Evolutionary conservation across 2,888 invertebrate genomes (phyloP), one percentile per base, ranked within the genome.

Genomic region (Lapara coniferarum): DNA sequence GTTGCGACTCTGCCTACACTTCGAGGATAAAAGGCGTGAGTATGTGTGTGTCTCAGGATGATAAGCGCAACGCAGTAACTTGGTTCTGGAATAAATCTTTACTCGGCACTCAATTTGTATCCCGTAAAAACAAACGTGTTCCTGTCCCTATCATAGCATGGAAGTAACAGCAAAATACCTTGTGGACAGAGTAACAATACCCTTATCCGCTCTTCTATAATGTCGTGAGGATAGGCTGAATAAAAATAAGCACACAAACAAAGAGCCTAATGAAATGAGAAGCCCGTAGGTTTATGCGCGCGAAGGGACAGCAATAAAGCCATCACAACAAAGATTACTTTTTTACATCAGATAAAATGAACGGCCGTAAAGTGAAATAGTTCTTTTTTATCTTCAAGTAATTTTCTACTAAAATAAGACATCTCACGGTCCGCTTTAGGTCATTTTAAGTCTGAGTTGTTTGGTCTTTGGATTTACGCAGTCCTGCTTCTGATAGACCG

Each of bases 291-390:
- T 85, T 82, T 80, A 83, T 86, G 82, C 77, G 63, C 79, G 78
- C 77, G 72, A 77, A 78, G 76, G 80, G 81, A 77, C 81, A 78
- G 85, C 84, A 82, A 84, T 86, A 86, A 85, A 86, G 83, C 78
- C 85, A 81, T 86, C 83, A 84, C 86, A 81, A 80, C 82, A 74
- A 80, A 83, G 63, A 86, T 86, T 82, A 84, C 85, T 85, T 86
- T 85, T 83, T 86, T 85, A 82, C 80, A 53, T 63, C 68, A 59
- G 59, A 59, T 68, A 68, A 68, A 68, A 19, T 44, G 63, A 53
- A 68, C 51, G 58, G 63, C 59, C 44, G 59, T 68, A 52, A 59
- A 53, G 44, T 68, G 68, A 63, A 52, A 68, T 63, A 63, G 63
- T 63, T 63, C 63, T 63, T 63, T 63, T 63, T 63, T 63, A 63